Evolutionary conservation across 1,140 invertebrate genomes (phyloP).

Genomic region (Rhizoglyphus robini): DNA sequence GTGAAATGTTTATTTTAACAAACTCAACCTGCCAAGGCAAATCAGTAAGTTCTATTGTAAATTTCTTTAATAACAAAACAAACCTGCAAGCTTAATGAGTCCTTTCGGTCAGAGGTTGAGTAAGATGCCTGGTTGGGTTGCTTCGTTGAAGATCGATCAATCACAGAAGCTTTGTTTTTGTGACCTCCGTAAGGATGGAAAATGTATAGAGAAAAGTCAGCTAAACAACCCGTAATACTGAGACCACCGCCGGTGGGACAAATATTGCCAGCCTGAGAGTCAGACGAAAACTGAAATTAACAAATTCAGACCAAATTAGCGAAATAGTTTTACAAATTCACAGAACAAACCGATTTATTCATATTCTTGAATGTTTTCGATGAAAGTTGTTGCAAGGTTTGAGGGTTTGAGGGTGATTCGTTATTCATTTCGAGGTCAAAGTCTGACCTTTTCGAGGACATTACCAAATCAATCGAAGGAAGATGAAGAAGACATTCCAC

Average conservation of each 20-base stretch:
- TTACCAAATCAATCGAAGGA: slow-evolving; percentile 82
- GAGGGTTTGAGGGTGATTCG: too few species aligned
- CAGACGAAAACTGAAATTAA: slow-evolving; percentile 3
- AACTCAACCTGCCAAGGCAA: slow-evolving; percentile 59
- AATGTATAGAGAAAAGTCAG: slow-evolving; percentile 92
- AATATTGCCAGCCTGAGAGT: not conserved
- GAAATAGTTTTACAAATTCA: not conserved
- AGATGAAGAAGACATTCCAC: slow-evolving; percentile 92
- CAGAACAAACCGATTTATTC: not conserved
- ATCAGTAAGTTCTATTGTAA: not conserved
- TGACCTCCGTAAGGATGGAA: slow-evolving; percentile 91
- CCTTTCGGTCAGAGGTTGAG: slow-evolving; percentile 75
- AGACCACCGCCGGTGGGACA: slow-evolving; percentile 56
- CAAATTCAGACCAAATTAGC: not conserved
- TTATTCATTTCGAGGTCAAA: slow-evolving; percentile 41
- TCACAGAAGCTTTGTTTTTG: slow-evolving; percentile 51
- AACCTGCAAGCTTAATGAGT: slow-evolving; percentile 75
- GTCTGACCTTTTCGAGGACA: slow-evolving; percentile 73
- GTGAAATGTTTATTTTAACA: slow-evolving; percentile 83
- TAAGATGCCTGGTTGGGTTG: slow-evolving; percentile 41
- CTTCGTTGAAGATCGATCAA: too few species aligned
- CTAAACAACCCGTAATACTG: slow-evolving; percentile 82
- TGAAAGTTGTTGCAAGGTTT: not conserved
- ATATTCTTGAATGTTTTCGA: not conserved
- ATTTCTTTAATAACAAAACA: not conserved